A percentile compares a stretch with the other conserved stretches of the same genome.
Evolutionary conservation across 1,140 invertebrate genomes (phyloP).

Genomic region (Babylonia areolata): DNA sequence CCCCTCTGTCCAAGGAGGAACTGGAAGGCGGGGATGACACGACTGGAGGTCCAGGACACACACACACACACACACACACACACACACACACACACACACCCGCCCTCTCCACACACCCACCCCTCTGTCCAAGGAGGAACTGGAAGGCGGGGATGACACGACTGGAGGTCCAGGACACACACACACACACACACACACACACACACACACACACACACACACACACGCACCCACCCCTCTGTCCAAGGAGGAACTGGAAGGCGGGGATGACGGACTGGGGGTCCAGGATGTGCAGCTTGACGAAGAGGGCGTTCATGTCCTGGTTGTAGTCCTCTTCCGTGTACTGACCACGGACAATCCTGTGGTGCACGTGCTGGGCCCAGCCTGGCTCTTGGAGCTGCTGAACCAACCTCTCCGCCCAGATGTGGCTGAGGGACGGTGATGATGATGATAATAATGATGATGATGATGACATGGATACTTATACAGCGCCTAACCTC

Average conservation of each 20-base stretch:
- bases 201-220: not conserved
- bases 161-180: too few species aligned
- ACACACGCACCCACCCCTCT: not conserved
- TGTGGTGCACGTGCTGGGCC: conserved; percentile 57
- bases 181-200: conserved; percentile 16
- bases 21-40: too few species aligned
- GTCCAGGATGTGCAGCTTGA: conserved; percentile 72
- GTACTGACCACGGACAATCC: conserved; percentile 63
- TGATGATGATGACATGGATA: too few species aligned
- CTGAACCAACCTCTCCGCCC: conserved; percentile 66
- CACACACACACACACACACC: not conserved
- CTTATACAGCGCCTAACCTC: too few species aligned
- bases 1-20: too few species aligned
- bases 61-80: conserved; percentile 2
- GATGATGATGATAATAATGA: too few species aligned
- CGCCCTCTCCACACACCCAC: not conserved
- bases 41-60: too few species aligned
- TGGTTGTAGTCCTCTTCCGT: conserved; percentile 67
- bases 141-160: too few species aligned
- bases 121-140: too few species aligned
- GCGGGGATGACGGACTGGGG: conserved; percentile 71
- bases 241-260: conserved; percentile 59
- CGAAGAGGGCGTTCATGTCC: conserved; percentile 73
- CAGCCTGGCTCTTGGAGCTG: conserved; percentile 65
- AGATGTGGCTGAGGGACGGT: conserved; percentile 62